These are phyloP conservation scores for Muscicapa striata DNA, from an alignment of 2,797 vertebrate genomes.

Conservation along the genomic window DNA sequence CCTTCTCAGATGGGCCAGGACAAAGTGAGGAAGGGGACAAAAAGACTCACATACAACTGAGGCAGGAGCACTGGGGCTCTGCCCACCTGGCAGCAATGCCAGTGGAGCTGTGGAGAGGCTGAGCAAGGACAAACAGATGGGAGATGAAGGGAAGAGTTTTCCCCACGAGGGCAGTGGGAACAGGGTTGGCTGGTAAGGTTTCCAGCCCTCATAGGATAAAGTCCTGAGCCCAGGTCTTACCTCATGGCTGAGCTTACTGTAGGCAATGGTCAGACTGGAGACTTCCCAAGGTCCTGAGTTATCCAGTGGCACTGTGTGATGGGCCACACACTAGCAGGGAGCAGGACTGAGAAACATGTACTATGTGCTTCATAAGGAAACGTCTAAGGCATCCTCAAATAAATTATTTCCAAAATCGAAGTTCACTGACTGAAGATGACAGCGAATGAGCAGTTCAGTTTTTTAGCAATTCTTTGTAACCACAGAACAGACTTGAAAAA, in stretches of 20 bases:
- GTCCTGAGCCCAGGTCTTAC: not conserved
- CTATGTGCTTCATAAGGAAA: not conserved
- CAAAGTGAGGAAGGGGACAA: not conserved
- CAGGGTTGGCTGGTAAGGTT: not conserved
- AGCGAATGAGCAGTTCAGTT: not conserved
- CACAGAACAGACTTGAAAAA: not conserved
- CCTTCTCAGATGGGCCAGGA: not conserved
- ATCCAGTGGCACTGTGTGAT: not conserved
- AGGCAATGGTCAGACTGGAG: fast-evolving
- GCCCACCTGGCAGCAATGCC: fast-evolving
- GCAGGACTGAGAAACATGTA: not conserved
- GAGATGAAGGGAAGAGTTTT: not conserved
- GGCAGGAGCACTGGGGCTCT: not conserved
- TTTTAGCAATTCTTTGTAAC: not conserved
- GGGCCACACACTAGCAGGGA: not conserved
- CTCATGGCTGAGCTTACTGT: not conserved
- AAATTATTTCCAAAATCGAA: not conserved
- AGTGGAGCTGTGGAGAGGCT: not conserved
- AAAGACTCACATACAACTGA: fast-evolving
- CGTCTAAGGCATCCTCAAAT: not conserved
- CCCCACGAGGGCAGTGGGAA: fast-evolving
- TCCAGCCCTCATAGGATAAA: not conserved
- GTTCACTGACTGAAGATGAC: not conserved
- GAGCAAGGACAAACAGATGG: not conserved
- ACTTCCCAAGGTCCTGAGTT: not conserved